phyloP scores from a whole-genome alignment of 2,797 vertebrate genomes.

The Esox masquinongy region DNA sequence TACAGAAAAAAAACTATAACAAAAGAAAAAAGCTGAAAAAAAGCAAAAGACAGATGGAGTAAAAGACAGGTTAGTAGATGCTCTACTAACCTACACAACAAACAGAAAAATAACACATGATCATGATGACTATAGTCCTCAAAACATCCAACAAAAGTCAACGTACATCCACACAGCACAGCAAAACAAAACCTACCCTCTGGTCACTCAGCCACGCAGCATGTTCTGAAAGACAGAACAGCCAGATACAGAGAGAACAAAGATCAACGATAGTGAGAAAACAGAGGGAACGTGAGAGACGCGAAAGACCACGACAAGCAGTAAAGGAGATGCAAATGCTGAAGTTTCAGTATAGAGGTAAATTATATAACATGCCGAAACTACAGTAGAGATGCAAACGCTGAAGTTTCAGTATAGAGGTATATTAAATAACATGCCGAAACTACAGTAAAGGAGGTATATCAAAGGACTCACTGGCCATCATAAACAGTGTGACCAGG shows the following conservation, averaged over 20 bases:
- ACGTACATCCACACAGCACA: conserved; percentile 63
- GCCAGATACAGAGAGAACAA: neutral
- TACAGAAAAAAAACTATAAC: too few species aligned
- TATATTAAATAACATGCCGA: neutral
- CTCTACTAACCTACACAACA: conserved; percentile 35
- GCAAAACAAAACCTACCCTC: conserved; percentile 27
- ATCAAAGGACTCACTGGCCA: conserved; percentile 42
- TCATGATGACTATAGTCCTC: conserved; percentile 21
- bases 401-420: neutral
- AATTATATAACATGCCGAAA: neutral
- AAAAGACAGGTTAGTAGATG: conserved; percentile 14
- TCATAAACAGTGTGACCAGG: conserved; percentile 45
- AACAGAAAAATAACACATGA: conserved; percentile 38
- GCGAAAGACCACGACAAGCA: neutral
- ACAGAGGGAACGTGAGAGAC: neutral
- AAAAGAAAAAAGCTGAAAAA: too few species aligned
- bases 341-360: neutral
- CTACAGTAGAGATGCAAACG: conserved; percentile 28
- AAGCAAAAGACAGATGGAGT: neutral
- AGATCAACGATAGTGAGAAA: neutral
- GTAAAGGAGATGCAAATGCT: conserved; percentile 38
- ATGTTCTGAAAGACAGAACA: conserved; percentile 8
- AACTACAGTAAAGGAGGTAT: conserved; percentile 16
- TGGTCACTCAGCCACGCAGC: conserved; percentile 26
- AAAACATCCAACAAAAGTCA: conserved; percentile 43